These are phyloP conservation scores for Micrasema minimum DNA, from an alignment of 1,140 invertebrate genomes.

Conservation along the genomic window DNA sequence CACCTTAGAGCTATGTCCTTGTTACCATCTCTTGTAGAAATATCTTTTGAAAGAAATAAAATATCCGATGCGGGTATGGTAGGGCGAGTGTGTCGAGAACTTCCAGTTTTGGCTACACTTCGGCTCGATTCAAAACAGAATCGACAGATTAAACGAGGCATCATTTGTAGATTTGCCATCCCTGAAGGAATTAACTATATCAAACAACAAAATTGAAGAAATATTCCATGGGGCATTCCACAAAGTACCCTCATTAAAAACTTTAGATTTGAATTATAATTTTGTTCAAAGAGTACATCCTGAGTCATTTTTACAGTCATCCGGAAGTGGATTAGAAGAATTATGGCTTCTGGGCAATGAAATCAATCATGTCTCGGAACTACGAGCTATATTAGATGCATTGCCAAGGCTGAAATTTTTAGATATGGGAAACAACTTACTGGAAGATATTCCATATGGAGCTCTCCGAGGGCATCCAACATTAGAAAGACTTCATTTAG, in stretches of 20 bases:
- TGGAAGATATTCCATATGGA: constrained; percentile 80
- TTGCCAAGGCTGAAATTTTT: constrained; percentile 80
- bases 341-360: constrained; percentile 80
- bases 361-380: constrained; percentile 76
- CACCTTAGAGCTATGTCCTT: constrained; percentile 80
- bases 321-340: constrained; percentile 78
- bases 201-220: constrained; percentile 79
- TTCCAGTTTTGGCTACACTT: constrained; percentile 75
- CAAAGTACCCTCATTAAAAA: constrained; percentile 76
- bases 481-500: constrained; percentile 82
- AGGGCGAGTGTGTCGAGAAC: constrained; percentile 78
- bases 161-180: constrained; percentile 83
- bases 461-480: constrained; percentile 80
- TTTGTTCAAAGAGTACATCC: constrained; percentile 80
- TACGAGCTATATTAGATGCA: constrained; percentile 77
- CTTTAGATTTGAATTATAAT: constrained; percentile 83
- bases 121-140: constrained; percentile 77
- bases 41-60: constrained; percentile 77
- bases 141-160: constrained; percentile 77
- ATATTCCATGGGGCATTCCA: constrained; percentile 83
- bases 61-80: constrained; percentile 82
- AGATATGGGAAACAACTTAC: constrained; percentile 79
- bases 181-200: constrained; percentile 75
- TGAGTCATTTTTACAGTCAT: constrained; percentile 80
- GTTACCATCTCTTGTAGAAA: constrained; percentile 76